Base-by-base conservation (phyloP, 2,888 invertebrate genomes). In the Andrena bicolor region DNA sequence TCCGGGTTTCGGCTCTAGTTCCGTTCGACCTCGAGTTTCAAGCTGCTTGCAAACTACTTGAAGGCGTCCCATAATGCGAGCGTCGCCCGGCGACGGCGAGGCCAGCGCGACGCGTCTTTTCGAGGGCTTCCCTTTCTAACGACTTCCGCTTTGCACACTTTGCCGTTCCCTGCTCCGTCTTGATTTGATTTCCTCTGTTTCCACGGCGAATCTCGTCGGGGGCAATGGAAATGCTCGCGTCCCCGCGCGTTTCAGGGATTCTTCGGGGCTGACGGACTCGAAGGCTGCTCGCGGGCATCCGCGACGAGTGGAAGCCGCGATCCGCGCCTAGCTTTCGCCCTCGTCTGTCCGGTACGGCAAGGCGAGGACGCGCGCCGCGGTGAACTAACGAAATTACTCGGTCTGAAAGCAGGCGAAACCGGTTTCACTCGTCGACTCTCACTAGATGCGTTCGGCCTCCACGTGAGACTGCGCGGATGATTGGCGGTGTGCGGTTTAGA, bases 21-120 rank as follows among this genome's bases (percentile, higher is more conserved):
- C 73, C 56, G 70, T 76, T 76, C 80, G 66, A 69, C 74, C 53
- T 35, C 61, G 76, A 77, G 85, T 82, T 83, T 83, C 87, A 84
- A 90, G 90, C 88, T 85, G 84, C 87, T 90, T 84, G 88, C 86
- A 87, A 90, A 90, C 89, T 87, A 86, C 89, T 90, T 80, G 82
- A 84, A 83, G 83, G 76, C 85, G 76, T 79, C 49, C 78, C 80
- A 84, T 88, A 88, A 90, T 86, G 84, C 73, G 51, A 64, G 63
- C 66, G 61, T 58, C 53, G 61, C 61, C 20, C 53, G 53, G n/a
- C 26, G 23, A 60, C 56, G 73, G 73, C 70, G 68, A 61, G 51
- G 51, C 49, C 30, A 16, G 56, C 58, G 48, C 35, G 61, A 20
- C 71, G 26, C 53, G 76, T 26, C 49, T 76, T 70, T 76, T 74